Conservation (phyloP, 1,140 invertebrate genomes). For the Panonychus citri region DNA sequence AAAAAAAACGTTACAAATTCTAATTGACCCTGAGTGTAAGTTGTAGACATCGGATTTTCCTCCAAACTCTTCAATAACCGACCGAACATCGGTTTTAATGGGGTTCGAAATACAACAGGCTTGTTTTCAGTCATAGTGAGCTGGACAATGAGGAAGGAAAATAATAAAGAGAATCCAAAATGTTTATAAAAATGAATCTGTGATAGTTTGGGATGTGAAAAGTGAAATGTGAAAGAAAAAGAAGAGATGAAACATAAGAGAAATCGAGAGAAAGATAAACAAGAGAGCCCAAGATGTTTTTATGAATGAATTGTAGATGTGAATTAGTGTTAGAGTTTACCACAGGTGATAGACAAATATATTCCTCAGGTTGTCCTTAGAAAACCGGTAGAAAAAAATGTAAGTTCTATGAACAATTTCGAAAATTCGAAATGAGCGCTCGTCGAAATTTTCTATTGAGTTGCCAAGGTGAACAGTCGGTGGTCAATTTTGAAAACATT, state of each 20-base stretch:
- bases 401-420: neutral
- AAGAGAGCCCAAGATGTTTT: no score
- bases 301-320: no score
- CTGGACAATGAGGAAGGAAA: neutral
- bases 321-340: no score
- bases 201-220: no score
- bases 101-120: neutral
- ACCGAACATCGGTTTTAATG: no score
- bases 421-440: neutral
- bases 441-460: neutral
- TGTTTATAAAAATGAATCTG: no score
- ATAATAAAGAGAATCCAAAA: neutral
- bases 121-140: neutral
- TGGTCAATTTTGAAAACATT: neutral
- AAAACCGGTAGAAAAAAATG: neutral
- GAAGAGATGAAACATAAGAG: no score
- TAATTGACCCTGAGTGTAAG: neutral
- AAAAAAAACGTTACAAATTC: neutral
- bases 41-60: neutral
- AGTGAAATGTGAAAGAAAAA: no score
- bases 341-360: neutral
- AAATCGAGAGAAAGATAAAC: no score
- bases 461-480: neutral
- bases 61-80: neutral
- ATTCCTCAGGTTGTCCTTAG: neutral